phyloP scores from a whole-genome alignment of 2,797 vertebrate genomes.

The Megaceryle alcyon region DNA sequence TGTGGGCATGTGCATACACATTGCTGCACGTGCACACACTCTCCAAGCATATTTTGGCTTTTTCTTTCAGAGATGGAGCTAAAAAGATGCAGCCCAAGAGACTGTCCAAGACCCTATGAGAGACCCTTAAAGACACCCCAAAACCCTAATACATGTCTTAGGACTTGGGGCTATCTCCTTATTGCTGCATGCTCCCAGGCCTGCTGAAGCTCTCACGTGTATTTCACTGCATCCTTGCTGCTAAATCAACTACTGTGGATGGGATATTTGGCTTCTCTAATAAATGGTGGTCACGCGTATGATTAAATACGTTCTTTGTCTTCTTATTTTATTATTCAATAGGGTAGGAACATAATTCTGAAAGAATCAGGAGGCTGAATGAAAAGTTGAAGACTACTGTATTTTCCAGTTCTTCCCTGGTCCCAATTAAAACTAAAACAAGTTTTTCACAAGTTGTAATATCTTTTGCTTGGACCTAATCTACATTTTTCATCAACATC shows the following conservation, averaged over 20 bases:
- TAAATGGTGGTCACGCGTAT: background rate
- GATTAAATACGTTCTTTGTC: background rate
- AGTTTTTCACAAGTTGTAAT: background rate
- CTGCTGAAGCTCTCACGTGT: background rate
- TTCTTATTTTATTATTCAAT: background rate
- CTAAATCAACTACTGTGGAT: background rate
- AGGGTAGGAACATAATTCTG: background rate
- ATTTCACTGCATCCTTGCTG: background rate
- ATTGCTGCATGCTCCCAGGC: background rate
- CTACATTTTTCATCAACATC: background rate
- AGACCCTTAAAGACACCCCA: background rate
- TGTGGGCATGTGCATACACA: fast-evolving
- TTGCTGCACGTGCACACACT: no score
- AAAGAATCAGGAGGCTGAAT: background rate
- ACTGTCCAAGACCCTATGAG: background rate
- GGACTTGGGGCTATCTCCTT: background rate
- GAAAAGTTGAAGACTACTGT: background rate
- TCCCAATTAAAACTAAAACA: background rate
- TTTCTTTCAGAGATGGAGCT: background rate
- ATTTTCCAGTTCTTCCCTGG: background rate
- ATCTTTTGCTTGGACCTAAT: background rate
- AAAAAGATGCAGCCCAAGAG: background rate
- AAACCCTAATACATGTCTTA: fast-evolving
- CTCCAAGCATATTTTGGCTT: background rate
- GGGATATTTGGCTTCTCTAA: background rate